A percentile compares a stretch with the other conserved stretches of the same genome.
Evolutionary conservation across 2,888 invertebrate genomes (phyloP).

Genomic region (Heliothis peltigera): DNA sequence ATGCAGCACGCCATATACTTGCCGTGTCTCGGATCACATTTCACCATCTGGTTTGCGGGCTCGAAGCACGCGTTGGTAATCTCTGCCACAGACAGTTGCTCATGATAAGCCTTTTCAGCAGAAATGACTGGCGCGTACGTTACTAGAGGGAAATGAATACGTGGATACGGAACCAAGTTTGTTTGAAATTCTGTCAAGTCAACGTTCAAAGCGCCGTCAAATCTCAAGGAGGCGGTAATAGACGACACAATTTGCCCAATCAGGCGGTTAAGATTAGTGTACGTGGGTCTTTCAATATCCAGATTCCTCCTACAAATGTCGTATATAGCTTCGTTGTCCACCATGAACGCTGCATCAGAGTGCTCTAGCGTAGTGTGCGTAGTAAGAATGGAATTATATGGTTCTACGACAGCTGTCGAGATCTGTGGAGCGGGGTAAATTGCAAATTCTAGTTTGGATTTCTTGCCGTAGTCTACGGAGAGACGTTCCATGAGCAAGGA

Average conservation of each 20-base stretch:
- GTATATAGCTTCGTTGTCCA: slow-evolving; percentile 96
- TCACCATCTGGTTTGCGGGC: slow-evolving; percentile 98
- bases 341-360: slow-evolving; percentile 99
- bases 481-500: slow-evolving; percentile 98
- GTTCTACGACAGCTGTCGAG: slow-evolving; percentile 97
- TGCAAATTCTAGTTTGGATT: slow-evolving; percentile 97
- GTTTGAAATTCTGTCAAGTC: slow-evolving; percentile 98
- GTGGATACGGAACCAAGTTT: slow-evolving; percentile 97
- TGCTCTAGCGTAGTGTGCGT: slow-evolving; percentile 98
- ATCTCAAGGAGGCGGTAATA: slow-evolving; percentile 97
- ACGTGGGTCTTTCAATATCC: slow-evolving; percentile 98
- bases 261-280: slow-evolving; percentile 98
- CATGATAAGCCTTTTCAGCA: slow-evolving; percentile 98
- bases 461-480: slow-evolving; percentile 98
- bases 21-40: slow-evolving; percentile 97
- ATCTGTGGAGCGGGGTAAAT: slow-evolving; percentile 98
- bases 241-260: slow-evolving; percentile 98
- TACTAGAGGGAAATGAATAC: slow-evolving; percentile 97
- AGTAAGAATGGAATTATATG: slow-evolving; percentile 98
- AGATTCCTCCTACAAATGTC: slow-evolving; percentile 97
- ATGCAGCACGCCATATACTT: slow-evolving; percentile 99
- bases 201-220: slow-evolving; percentile 97
- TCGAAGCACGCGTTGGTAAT: slow-evolving; percentile 99
- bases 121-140: slow-evolving; percentile 98
- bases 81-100: slow-evolving; percentile 96